A percentile compares a stretch with the other conserved stretches of the same genome.
Conservation (phyloP, 2,888 invertebrate species). For the Trissolcus brochymenae region DNA sequence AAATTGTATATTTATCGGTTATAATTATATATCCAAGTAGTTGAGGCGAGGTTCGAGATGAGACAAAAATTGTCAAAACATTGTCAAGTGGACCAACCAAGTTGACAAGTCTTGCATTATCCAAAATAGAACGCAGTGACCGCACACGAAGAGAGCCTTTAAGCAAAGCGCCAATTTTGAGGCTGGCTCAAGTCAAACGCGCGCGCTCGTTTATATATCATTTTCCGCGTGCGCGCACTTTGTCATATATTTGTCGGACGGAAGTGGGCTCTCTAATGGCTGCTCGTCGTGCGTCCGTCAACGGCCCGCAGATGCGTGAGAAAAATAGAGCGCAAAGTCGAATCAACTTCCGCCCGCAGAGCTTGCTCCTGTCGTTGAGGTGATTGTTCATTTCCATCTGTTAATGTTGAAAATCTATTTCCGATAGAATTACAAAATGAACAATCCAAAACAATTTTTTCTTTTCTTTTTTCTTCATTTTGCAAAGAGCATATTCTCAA, state of each 20-base stretch:
- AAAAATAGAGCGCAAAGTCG: constrained; percentile 42
- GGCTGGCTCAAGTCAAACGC: constrained; percentile 20
- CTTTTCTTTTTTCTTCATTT: too few relatives aligned
- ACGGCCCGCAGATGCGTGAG: constrained; percentile 52
- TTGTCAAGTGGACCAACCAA: constrained; percentile 8
- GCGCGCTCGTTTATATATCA: constrained; percentile 25
- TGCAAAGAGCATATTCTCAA: too few relatives aligned
- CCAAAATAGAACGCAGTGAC: constrained; percentile 28
- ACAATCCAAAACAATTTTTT: too few relatives aligned
- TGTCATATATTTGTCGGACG: constrained; percentile 53
- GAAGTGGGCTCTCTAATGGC: constrained; percentile 49
- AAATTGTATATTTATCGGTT: constrained; percentile 6
- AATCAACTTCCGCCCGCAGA: constrained; percentile 20
- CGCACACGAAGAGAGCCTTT: constrained; percentile 39
- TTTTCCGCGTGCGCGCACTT: constrained; percentile 36
- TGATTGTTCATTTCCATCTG: too few relatives aligned
- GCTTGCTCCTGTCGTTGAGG: too few relatives aligned
- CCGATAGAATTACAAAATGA: too few relatives aligned
- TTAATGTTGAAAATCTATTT: too few relatives aligned
- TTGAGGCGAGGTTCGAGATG: neutral
- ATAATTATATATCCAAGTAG: neutral
- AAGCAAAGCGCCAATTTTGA: constrained; percentile 29
- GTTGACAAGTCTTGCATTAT: neutral
- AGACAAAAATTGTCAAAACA: constrained; percentile 11
- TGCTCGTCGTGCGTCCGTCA: constrained; percentile 48